These are phyloP conservation scores for Pangasius mekongensis DNA, from an alignment of 2,797 vertebrate species.

Conservation along the genomic window DNA sequence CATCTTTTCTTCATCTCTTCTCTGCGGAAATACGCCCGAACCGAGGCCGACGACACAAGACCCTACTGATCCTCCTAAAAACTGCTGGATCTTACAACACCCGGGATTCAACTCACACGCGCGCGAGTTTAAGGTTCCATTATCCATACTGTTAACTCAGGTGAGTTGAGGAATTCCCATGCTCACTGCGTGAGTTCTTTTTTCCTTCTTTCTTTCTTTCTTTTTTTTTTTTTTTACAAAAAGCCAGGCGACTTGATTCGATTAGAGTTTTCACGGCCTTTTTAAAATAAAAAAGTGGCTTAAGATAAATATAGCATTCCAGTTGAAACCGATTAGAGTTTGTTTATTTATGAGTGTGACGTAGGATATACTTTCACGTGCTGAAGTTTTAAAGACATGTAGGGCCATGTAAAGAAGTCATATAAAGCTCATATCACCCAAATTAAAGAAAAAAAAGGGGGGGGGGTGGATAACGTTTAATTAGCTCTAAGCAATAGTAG, in stretches of 20 bases:
- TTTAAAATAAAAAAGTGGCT: not conserved
- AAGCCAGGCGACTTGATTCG: too few species aligned
- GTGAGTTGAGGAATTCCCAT: slow-evolving; percentile 56
- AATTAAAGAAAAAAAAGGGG: fast-evolving
- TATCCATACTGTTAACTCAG: slow-evolving; percentile 40
- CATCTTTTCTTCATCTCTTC: not conserved
- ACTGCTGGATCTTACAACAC: slow-evolving; percentile 46
- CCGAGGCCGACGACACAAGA: not conserved
- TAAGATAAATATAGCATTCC: not conserved
- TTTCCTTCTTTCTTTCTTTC: not conserved
- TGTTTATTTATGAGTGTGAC: slow-evolving; percentile 17
- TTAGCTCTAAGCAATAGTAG: not conserved
- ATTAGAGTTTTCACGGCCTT: not conserved
- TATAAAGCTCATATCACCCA: not conserved
- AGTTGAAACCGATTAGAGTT: slow-evolving; percentile 4
- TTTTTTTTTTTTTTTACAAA: too few species aligned
- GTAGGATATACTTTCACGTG: not conserved
- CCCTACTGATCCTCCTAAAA: slow-evolving; percentile 17
- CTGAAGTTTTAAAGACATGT: slow-evolving; percentile 9
- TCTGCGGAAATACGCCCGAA: slow-evolving; percentile 4
- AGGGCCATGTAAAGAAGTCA: not conserved
- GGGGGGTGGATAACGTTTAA: not conserved
- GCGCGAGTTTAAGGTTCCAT: slow-evolving; percentile 38
- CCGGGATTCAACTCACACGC: slow-evolving; percentile 38
- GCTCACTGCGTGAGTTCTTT: not conserved